These are phyloP conservation scores for Invenusta paracnida DNA, from an alignment of 2,888 invertebrate species.

Conservation along the genomic window DNA sequence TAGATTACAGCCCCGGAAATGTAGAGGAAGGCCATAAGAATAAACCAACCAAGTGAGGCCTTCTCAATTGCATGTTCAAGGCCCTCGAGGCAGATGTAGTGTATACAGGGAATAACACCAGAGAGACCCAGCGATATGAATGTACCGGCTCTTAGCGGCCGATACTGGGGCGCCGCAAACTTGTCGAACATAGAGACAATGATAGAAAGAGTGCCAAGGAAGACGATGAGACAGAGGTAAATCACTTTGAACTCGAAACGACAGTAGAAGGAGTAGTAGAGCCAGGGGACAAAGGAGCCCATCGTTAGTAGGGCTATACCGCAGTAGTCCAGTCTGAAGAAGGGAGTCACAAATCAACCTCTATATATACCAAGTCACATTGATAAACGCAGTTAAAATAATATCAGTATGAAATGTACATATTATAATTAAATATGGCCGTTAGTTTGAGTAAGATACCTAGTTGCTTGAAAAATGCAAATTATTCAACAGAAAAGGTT, in stretches of 20 bases:
- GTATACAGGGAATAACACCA: constrained; percentile 92
- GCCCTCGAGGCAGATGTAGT: constrained; percentile 88
- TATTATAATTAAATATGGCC: no score
- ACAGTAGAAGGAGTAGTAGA: constrained; percentile 98
- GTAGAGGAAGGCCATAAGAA: constrained; percentile 86
- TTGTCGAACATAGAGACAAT: constrained; percentile 94
- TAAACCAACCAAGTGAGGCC: constrained; percentile 86
- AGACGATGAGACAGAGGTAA: constrained; percentile 82
- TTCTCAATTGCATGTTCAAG: constrained; percentile 86
- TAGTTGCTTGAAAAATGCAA: no score
- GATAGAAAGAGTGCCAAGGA: constrained; percentile 84
- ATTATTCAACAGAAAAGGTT: no score
- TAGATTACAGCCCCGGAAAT: constrained; percentile 92
- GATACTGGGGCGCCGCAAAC: constrained; percentile 84
- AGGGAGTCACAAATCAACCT: no score
- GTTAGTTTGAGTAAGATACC: no score
- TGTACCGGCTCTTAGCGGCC: constrained; percentile 85
- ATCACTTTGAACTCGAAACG: constrained; percentile 86
- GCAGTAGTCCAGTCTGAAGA: constrained; percentile 83
- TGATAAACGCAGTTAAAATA: no score
- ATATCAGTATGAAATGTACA: no score
- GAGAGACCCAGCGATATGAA: constrained; percentile 94
- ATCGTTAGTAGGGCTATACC: constrained; percentile 95
- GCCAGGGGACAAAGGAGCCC: constrained; percentile 98
- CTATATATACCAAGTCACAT: no score